Evolutionary conservation across 1,140 invertebrate species (phyloP).

Genomic region (Cyclargus thomasi): DNA sequence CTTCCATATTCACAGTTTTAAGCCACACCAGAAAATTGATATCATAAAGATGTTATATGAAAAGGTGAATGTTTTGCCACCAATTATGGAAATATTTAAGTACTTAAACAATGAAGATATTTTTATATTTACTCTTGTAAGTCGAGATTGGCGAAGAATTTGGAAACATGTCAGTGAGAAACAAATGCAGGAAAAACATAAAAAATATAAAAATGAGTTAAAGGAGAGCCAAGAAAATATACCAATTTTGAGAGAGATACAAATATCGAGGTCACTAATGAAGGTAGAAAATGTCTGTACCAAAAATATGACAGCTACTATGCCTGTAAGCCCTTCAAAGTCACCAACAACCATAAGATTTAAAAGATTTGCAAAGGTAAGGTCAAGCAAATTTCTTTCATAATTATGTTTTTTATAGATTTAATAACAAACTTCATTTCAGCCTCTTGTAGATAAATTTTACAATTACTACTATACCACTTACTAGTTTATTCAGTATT

Average conservation of each 20-base stretch:
- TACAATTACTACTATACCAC: too few species aligned
- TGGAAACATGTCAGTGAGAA: slow-evolving; percentile 46
- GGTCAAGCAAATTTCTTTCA: slow-evolving; percentile 17
- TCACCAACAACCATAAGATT: slow-evolving; percentile 68
- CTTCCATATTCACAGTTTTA: slow-evolving; percentile 35
- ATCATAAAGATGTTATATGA: slow-evolving; percentile 58
- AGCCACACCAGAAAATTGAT: slow-evolving; percentile 61
- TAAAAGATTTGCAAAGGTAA: slow-evolving; percentile 69
- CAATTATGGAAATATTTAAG: slow-evolving; percentile 54
- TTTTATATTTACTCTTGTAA: slow-evolving; percentile 58
- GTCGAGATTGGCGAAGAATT: slow-evolving; percentile 48
- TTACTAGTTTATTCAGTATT: background rate
- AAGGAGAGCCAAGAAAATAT: slow-evolving; percentile 61
- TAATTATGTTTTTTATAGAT: background rate
- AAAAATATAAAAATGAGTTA: slow-evolving; percentile 38
- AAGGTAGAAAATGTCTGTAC: slow-evolving; percentile 55
- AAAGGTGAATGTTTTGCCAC: slow-evolving; percentile 38
- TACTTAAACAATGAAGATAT: slow-evolving; percentile 62
- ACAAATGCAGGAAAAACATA: slow-evolving; percentile 41
- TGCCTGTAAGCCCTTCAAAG: slow-evolving; percentile 56
- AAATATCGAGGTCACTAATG: slow-evolving; percentile 39
- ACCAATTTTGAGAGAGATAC: slow-evolving; percentile 30
- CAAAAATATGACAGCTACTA: slow-evolving; percentile 29
- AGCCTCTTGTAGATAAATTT: slow-evolving; percentile 10
- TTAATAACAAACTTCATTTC: background rate